A percentile compares a stretch with the other conserved stretches of the same genome.
Evolutionary conservation across 2,888 invertebrate species (phyloP).

Genomic region (Acronicta leporina): DNA sequence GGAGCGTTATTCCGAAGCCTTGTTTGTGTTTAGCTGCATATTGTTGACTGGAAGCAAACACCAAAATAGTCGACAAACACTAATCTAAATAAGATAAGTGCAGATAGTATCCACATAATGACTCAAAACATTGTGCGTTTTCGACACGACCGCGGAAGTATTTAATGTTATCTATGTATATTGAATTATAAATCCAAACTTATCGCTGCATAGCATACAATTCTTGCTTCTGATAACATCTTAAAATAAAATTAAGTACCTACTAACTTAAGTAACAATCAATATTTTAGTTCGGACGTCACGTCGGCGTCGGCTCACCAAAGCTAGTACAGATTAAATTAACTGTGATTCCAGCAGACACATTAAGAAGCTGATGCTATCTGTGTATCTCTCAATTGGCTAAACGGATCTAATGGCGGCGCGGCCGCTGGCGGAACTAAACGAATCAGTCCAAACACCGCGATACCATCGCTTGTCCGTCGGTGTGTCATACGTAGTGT

Average conservation of each 20-base stretch:
- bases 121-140: no score
- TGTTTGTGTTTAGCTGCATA: no score
- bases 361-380: slow-evolving; percentile 52
- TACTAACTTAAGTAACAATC: neutral
- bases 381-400: slow-evolving; percentile 48
- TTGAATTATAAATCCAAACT: neutral
- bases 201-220: neutral
- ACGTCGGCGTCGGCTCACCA: slow-evolving; percentile 23
- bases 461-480: slow-evolving; percentile 42
- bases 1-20: no score
- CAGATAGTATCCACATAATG: no score
- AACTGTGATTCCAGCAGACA: slow-evolving; percentile 35
- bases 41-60: no score
- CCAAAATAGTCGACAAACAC: no score
- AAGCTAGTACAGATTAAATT: slow-evolving; percentile 28
- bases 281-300: slow-evolving; percentile 19
- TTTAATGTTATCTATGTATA: no score
- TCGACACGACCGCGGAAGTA: no score
- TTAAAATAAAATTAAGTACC: neutral
- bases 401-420: slow-evolving; percentile 36
- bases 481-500: slow-evolving; percentile 37
- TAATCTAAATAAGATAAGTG: no score
- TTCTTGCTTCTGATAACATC: slow-evolving; percentile 9
- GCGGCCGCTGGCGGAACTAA: slow-evolving; percentile 20
- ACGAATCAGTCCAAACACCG: slow-evolving; percentile 50